A percentile compares a stretch with the other conserved stretches of the same genome.
phyloP scores from a whole-genome alignment of 2,888 invertebrate species.

The Leptopterna dolabrata region DNA sequence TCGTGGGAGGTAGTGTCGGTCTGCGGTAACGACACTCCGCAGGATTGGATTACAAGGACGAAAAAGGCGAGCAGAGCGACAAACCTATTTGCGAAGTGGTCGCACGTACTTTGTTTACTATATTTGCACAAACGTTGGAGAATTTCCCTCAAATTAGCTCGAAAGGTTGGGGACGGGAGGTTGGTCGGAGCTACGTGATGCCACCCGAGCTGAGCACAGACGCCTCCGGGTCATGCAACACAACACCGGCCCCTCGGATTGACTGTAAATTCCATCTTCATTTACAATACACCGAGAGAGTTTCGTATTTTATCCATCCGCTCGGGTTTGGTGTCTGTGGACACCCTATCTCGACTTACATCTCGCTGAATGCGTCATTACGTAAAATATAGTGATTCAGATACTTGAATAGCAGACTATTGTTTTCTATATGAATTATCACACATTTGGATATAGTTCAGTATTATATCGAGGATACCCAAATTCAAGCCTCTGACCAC shows the following conservation, averaged over 20 bases:
- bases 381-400: too few species aligned
- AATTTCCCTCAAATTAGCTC: constrained; percentile 43
- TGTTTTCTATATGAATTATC: too few species aligned
- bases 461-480: too few species aligned
- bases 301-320: neutral
- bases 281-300: neutral
- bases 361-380: neutral
- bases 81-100: constrained; percentile 12
- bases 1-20: neutral
- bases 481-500: too few species aligned
- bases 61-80: neutral
- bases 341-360: neutral
- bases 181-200: neutral
- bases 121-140: constrained; percentile 27
- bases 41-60: constrained; percentile 6
- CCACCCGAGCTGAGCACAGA: neutral
- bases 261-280: neutral
- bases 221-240: neutral
- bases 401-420: too few species aligned
- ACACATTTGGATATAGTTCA: too few species aligned
- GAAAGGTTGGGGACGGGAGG: neutral
- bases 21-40: neutral
- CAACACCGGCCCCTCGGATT: neutral
- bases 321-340: neutral
- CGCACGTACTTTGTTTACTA: constrained; percentile 45